A percentile compares a stretch with the other conserved stretches of the same genome.
Conservation (phyloP, 1,140 invertebrate species). For the Lordiphosa stackelbergi region DNA sequence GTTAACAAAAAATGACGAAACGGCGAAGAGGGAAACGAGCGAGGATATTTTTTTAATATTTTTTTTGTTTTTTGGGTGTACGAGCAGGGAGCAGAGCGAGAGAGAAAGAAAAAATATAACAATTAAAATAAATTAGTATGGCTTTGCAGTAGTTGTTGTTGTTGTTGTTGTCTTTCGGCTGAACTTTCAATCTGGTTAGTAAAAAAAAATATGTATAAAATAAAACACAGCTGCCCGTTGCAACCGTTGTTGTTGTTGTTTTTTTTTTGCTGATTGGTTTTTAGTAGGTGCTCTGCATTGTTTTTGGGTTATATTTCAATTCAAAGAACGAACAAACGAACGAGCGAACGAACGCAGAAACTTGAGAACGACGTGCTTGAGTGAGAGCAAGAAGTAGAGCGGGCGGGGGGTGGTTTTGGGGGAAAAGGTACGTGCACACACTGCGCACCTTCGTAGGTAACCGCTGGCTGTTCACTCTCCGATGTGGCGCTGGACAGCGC, state of each 20-base stretch:
- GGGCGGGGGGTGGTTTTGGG: background rate
- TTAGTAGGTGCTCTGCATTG: slow-evolving; percentile 60
- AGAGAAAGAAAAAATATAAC: slow-evolving; percentile 37
- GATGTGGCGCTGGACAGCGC: slow-evolving; percentile 64
- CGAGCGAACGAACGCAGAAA: slow-evolving; percentile 45
- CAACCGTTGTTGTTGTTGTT: background rate
- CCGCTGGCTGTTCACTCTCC: slow-evolving; percentile 14
- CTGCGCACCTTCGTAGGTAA: slow-evolving; percentile 62
- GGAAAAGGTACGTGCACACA: slow-evolving; percentile 48
- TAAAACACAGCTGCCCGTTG: background rate
- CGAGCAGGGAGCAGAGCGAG: slow-evolving; percentile 14
- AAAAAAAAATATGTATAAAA: slow-evolving; percentile 34
- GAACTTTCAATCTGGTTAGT: slow-evolving; percentile 64
- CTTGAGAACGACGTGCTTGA: slow-evolving; percentile 55
- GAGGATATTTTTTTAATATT: slow-evolving; percentile 11
- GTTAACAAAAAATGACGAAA: slow-evolving; percentile 4
- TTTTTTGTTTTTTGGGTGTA: slow-evolving; percentile 5
- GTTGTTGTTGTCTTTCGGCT: slow-evolving; percentile 35
- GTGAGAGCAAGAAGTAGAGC: slow-evolving; percentile 6
- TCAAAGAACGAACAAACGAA: slow-evolving; percentile 51
- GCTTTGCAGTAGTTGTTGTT: slow-evolving; percentile 24
- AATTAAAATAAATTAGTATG: slow-evolving; percentile 51
- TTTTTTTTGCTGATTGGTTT: slow-evolving; percentile 27
- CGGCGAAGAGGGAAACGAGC: slow-evolving; percentile 23
- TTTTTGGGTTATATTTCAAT: slow-evolving; percentile 40